Percentiles rank a stretch among this genome's conserved stretches.
These are phyloP conservation scores for Trogon surrucura DNA, from an alignment of 2,113 vertebrate species.

Conservation along the genomic window DNA sequence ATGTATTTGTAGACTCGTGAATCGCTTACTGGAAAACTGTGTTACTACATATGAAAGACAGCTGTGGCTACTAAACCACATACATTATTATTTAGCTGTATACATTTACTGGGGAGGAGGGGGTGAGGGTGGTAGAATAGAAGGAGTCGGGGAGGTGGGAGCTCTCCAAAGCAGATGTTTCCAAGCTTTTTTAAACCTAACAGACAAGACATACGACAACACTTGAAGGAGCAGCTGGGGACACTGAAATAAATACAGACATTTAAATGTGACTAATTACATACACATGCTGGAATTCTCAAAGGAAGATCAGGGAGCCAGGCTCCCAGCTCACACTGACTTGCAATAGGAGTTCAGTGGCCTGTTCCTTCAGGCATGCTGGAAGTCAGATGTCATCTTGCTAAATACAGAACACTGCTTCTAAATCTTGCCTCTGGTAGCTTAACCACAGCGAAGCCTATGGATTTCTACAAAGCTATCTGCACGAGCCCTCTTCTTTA, in stretches of 20 bases:
- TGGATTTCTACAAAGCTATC: neutral
- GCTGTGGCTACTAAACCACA: neutral
- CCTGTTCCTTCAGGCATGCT: conserved; percentile 47
- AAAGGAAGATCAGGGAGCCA: conserved; percentile 51
- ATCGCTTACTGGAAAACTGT: neutral
- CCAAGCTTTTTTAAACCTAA: conserved; percentile 42
- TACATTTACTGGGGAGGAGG: neutral
- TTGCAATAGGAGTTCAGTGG: conserved; percentile 50
- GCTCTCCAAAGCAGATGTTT: conserved; percentile 44
- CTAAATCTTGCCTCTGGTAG: conserved; percentile 25
- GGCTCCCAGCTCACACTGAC: conserved; percentile 34
- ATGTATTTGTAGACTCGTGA: neutral
- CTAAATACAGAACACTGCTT: conserved; percentile 64
- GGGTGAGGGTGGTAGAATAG: neutral
- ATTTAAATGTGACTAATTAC: conserved; percentile 69
- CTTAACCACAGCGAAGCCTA: neutral
- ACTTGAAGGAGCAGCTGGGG: conserved; percentile 60
- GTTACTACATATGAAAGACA: neutral
- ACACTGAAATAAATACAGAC: conserved; percentile 57
- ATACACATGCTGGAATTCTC: conserved; percentile 65
- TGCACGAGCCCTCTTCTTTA: neutral
- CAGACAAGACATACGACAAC: conserved; percentile 44
- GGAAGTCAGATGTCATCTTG: conserved; percentile 61
- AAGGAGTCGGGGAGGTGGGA: neutral
- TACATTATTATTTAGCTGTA: neutral